Base-by-base conservation (phyloP, 2,113 vertebrate species). In the Arothron firmamentum region DNA sequence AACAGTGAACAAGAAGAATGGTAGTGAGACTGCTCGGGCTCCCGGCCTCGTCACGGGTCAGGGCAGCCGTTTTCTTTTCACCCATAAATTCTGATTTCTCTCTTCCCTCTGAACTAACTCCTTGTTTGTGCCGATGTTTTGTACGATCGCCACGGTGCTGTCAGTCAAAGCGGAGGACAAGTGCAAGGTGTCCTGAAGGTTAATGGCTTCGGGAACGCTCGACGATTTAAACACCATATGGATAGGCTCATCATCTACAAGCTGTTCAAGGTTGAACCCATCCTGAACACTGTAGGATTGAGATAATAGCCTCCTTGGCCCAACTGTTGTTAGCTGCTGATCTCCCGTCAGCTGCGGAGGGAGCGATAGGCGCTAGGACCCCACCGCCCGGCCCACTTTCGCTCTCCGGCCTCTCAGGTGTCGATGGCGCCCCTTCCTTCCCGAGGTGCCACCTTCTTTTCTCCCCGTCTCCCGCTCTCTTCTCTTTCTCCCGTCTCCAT, bases 151-250 rank as follows among this genome's bases (percentile, higher is more conserved):
- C 20, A 49, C 16, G 10, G 57, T 83, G 78, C 83, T 84, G 86
- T 88, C 86, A 87, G 75, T 88, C 86, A 89, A 75, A 79, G 52
- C n/a, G 28, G 67, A 83, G 78, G 79, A 84, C 56, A 55, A 86
- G 78, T 78, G 75, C 79, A 86, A 85, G 81, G 82, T 87, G 85
- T 86, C 82, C 82, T 87, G 85, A 88, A 89, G 88, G 88, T 87
- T 89, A 89, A 89, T 88, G 85, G 77, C 80, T 85, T 66, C 77
- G 79, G 85, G 86, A 83, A 85, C 61, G 78, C 85, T 83, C 82
- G 85, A 84, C 70, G 84, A 86, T 88, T 83, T 86, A 80, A 87
- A 82, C 79, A 86, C 86, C 88, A 89, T 89, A 89, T 88, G 88
- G 88, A 85, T 82, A 70, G 79, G 81, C 81, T 87, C 88, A 88